Evolutionary conservation across 2,888 invertebrate species (phyloP), one percentile per base, ranked within the genome.

Genomic region (Acrobasis consociella): DNA sequence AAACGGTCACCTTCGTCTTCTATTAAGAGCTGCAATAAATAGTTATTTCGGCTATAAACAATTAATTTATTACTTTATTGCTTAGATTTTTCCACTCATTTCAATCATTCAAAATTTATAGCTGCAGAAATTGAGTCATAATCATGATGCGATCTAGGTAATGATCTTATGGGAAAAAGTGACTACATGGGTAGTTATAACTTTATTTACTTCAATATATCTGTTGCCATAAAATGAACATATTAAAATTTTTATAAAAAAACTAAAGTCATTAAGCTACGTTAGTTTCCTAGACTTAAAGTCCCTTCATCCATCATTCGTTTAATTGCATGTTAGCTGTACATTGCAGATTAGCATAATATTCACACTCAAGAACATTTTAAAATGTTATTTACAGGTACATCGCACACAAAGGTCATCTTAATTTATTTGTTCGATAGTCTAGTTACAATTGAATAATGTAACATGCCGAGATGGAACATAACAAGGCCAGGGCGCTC

Each of bases 401-500:
- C 38, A 50, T 50, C 38, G 60, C 51, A 60, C 64, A 62, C 64
- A 63, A 67, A 65, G 58, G 64, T 69, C 63, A 69, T 68, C 64
- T 67, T 66, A 72, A 70, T 70, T 69, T 68, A 72, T 72, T 68
- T 65, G 67, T 67, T 65, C 65, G 63, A 67, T 67, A 69, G 65
- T 64, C 69, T 64, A 68, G 69, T 75, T 76, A 74, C 77, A 73
- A 75, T 78, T 83, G 81, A 85, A 84, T 88, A 86, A 86, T 84
- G 82, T 82, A 85, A 81, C 84, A 85, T 80, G 82, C 80, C 81
- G 80, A 80, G 82, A 83, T 79, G 78, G 76, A 82, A 82, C 76
- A 80, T 78, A 80, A 78, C 90, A 88, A 91, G 90, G 90, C 82
- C 89, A 89, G 87, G 86, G 86, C 85, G 78, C 76, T 78, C 80